Evolutionary conservation across 2,888 invertebrate genomes (phyloP), one percentile per base, ranked within the genome.

Genomic region (Asteroscopus sphinx): DNA sequence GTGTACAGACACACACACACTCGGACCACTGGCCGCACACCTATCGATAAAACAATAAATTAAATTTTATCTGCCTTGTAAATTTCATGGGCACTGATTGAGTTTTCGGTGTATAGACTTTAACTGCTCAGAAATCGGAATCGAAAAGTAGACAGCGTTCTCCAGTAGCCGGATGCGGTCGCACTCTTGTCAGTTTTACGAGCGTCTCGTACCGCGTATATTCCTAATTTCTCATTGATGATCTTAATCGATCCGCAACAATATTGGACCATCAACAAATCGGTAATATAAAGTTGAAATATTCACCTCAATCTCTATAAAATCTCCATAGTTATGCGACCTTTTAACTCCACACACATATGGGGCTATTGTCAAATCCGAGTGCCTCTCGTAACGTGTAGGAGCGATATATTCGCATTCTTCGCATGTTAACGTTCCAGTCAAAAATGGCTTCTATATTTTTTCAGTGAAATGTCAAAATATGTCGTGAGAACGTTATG

Each of bases 381-480:
- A 49, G 49, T 62, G 40, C 26, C 53, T 61, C 62, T 48, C 46
- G 54, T 71, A 56, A 62, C 45, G 51, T 70, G 53, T 68, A 71
- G 62, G 39, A 62, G 54, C 75, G 33, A 85, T 84, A 77, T 80
- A 84, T 85, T 88, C 80, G 87, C 87, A 90, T 90, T 87, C 86
- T 81, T 85, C 59, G 77, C 82, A 77, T 86, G 76, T 82, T 83
- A 67, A 64, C 68, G 77, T 81, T 80, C 77, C 86, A 89, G 86
- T 84, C 82, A 79, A 91, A 93, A 89, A 90, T 91, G 88, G 87
- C 90, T 91, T 92, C 87, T 90, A 91, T 91, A 88, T 91, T 90
- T 91, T 91, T 85, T 90, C 87, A 89, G 86, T 88, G 91, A 92
- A 93, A 92, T 90, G 92, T 92, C 92, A 93, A 88, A 93, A 90